A percentile compares a stretch with the other conserved stretches of the same genome.
These are phyloP conservation scores for Sandelia bainsii DNA, from an alignment of 2,797 vertebrate genomes.

Conservation along the genomic window DNA sequence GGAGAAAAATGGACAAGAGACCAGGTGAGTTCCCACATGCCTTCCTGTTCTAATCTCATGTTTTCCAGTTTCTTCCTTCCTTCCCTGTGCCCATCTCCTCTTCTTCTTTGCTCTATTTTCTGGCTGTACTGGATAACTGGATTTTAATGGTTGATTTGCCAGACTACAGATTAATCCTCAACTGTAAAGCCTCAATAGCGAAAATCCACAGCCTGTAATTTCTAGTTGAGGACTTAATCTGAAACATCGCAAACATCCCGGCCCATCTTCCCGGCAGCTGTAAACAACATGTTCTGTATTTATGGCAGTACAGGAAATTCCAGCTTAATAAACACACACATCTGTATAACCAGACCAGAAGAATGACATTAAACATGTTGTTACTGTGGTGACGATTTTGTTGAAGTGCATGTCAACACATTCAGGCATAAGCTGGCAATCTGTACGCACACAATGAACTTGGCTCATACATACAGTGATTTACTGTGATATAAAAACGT, in stretches of 20 bases:
- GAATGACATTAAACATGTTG: conserved; percentile 16
- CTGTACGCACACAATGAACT: conserved; percentile 50
- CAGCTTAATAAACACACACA: conserved; percentile 32
- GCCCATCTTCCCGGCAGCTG: conserved; percentile 46
- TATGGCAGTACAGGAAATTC: conserved; percentile 40
- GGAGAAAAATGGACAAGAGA: conserved; percentile 87
- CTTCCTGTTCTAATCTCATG: conserved; percentile 16
- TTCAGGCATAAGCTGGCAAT: conserved; percentile 44
- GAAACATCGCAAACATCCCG: conserved; percentile 68
- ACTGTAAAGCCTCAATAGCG: conserved; percentile 64
- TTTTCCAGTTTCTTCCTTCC: conserved; percentile 6
- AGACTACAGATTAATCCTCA: conserved; percentile 72
- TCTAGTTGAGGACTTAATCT: conserved; percentile 67
- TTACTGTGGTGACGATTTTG: conserved; percentile 53
- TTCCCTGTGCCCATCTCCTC: conserved; percentile 2
- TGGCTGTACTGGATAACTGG: conserved; percentile 52
- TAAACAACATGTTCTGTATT: conserved; percentile 47
- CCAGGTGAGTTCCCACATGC: conserved; percentile 85
- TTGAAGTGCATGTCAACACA: conserved; percentile 51
- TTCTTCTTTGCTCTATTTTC: conserved; percentile 34
- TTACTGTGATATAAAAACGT: conserved; percentile 72
- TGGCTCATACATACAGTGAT: conserved; percentile 54
- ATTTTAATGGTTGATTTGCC: conserved; percentile 63
- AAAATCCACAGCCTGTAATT: conserved; percentile 73
- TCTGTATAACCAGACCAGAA: conserved; percentile 41